Percentiles rank a stretch among this genome's conserved stretches.
phyloP scores from a whole-genome alignment of 2,888 invertebrate species.

The Drosophila multiciliata region DNA sequence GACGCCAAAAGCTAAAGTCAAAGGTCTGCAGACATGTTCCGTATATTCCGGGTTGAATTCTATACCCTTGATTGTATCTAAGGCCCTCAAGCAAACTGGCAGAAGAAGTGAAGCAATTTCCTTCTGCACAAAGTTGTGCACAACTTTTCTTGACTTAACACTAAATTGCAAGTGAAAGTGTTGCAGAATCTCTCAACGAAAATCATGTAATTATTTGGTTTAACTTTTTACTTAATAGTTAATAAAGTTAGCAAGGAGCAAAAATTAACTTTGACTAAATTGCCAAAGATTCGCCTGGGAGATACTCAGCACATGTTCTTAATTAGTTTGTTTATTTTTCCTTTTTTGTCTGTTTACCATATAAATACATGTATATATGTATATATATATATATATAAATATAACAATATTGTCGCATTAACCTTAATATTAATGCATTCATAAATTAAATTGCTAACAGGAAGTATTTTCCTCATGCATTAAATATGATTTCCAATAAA shows the following conservation, averaged over 20 bases:
- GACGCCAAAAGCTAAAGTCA: conserved; percentile 42
- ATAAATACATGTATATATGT: not conserved
- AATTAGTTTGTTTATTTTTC: not conserved
- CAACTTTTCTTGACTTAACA: conserved; percentile 26
- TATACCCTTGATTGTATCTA: conserved; percentile 21
- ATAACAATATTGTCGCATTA: not conserved
- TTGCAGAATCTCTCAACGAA: conserved; percentile 1
- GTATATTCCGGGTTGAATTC: conserved; percentile 4
- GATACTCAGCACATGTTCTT: not conserved
- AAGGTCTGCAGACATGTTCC: conserved; percentile 31
- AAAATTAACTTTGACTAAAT: not conserved
- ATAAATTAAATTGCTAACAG: not conserved
- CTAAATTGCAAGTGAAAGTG: conserved; percentile 13
- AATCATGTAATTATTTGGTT: not conserved
- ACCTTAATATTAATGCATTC: not conserved
- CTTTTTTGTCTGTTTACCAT: not conserved
- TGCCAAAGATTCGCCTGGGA: not conserved
- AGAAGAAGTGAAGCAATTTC: conserved; percentile 11
- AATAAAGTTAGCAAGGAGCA: not conserved
- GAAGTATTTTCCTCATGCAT: not conserved
- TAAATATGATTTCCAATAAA: not conserved
- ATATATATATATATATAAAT: too few species aligned
- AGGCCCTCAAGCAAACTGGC: conserved; percentile 15
- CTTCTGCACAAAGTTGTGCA: conserved; percentile 11
- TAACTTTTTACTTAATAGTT: not conserved